A percentile compares a stretch with the other conserved stretches of the same genome.
phyloP scores from a whole-genome alignment of 2,888 invertebrate species.

The Andricus quercusramuli region DNA sequence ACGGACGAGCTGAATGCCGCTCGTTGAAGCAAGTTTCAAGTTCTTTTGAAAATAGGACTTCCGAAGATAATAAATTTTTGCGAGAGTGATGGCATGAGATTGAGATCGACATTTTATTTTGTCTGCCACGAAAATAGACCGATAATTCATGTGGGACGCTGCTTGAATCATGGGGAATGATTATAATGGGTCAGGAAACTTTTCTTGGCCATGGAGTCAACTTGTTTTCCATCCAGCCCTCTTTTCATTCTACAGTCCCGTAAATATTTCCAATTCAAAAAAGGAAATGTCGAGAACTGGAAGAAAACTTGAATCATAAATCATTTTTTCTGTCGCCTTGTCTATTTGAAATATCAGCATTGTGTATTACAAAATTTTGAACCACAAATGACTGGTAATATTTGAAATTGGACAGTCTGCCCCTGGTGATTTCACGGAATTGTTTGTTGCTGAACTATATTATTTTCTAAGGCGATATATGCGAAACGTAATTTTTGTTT shows the following conservation, averaged over 20 bases:
- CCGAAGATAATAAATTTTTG: constrained; percentile 7
- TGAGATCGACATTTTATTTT: constrained; percentile 38
- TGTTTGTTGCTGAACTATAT: too few species aligned
- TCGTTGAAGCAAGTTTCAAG: constrained; percentile 9
- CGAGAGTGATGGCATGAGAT: constrained; percentile 18
- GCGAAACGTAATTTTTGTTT: too few species aligned
- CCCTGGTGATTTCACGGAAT: too few species aligned
- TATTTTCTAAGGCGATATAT: too few species aligned
- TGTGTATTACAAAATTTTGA: too few species aligned
- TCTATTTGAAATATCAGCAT: background rate
- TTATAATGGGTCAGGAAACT: constrained; percentile 18
- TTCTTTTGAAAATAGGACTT: constrained; percentile 28
- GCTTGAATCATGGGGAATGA: constrained; percentile 21
- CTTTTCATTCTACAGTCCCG: background rate
- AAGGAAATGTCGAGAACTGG: background rate
- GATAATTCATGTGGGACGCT: constrained; percentile 10
- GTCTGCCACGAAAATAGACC: constrained; percentile 36
- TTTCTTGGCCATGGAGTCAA: constrained; percentile 15
- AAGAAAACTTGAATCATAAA: background rate
- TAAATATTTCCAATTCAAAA: background rate
- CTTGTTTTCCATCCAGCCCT: background rate
- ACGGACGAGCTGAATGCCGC: constrained; percentile 4
- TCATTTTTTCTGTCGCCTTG: background rate
- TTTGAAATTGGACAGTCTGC: too few species aligned
- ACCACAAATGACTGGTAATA: too few species aligned